Conservation (phyloP, 2,797 vertebrate species). For the Lepus townsendii region DNA sequence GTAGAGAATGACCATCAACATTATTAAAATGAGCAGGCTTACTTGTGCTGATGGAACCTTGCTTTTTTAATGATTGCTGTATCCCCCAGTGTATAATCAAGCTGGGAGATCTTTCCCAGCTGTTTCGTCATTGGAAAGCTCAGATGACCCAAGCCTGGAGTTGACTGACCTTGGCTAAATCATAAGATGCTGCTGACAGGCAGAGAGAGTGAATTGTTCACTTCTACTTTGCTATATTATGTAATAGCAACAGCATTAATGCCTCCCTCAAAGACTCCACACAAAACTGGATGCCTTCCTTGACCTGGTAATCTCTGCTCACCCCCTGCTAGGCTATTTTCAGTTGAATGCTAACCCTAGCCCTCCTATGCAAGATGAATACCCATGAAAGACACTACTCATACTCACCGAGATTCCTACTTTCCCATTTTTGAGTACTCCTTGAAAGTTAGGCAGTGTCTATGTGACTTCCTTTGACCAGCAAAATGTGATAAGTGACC, state of each 20-base stretch:
- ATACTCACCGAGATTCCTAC: neutral
- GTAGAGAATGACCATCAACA: neutral
- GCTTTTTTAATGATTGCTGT: neutral
- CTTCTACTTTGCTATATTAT: neutral
- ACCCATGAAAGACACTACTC: neutral
- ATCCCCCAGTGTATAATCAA: neutral
- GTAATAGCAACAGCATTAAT: neutral
- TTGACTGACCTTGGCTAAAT: neutral
- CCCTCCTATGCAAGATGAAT: neutral
- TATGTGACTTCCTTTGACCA: slow-evolving; percentile 9
- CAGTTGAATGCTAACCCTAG: neutral
- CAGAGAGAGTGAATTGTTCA: neutral
- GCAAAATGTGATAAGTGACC: neutral
- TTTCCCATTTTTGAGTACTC: neutral
- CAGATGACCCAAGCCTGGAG: neutral
- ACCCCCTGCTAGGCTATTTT: neutral
- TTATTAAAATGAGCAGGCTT: slow-evolving; percentile 17
- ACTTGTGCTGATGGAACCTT: neutral
- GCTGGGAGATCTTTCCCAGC: neutral
- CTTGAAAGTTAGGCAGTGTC: neutral
- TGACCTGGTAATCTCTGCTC: neutral
- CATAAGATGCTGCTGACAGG: neutral
- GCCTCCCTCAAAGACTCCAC: neutral
- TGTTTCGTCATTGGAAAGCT: neutral
- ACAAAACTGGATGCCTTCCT: neutral